A percentile compares a stretch with the other conserved stretches of the same genome.
Evolutionary conservation across 2,113 vertebrate species (phyloP).

Genomic region (Bujurquina vittata): DNA sequence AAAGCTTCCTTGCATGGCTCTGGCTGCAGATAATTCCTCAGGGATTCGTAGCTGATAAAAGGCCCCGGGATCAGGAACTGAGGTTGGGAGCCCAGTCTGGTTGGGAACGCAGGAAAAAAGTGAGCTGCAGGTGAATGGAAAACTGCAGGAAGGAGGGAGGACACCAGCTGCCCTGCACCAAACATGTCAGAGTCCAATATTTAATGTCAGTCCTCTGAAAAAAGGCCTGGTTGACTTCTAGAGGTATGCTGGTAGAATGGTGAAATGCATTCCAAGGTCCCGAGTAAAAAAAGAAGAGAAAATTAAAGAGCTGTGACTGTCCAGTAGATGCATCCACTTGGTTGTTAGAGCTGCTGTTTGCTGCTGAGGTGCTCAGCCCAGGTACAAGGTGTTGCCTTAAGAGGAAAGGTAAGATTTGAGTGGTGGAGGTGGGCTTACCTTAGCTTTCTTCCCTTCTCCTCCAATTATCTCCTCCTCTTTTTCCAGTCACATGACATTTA

Average conservation of each 20-base stretch:
- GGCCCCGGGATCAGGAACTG: slow-evolving; percentile 81
- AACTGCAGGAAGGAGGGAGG: slow-evolving; percentile 77
- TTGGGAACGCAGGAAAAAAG: slow-evolving; percentile 79
- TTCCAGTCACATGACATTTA: slow-evolving; percentile 73
- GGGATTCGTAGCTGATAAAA: slow-evolving; percentile 81
- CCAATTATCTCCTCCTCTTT: slow-evolving; percentile 42
- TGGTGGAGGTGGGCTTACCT: slow-evolving; percentile 68
- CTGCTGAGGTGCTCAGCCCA: slow-evolving; percentile 14
- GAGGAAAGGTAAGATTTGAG: slow-evolving; percentile 51
- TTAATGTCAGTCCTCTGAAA: slow-evolving; percentile 14
- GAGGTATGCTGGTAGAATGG: background rate
- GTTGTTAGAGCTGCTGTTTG: slow-evolving; percentile 19
- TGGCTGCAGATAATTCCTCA: slow-evolving; percentile 81
- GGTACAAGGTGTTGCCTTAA: slow-evolving; percentile 45
- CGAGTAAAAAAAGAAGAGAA: background rate
- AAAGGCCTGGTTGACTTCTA: slow-evolving; percentile 23
- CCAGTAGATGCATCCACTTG: slow-evolving; percentile 4
- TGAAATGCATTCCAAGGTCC: slow-evolving; percentile 44
- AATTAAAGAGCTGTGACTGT: background rate
- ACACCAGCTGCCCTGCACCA: slow-evolving; percentile 77
- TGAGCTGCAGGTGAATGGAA: slow-evolving; percentile 77
- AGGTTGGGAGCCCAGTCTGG: slow-evolving; percentile 69
- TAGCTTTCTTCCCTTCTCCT: slow-evolving; percentile 39
- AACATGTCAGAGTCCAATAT: slow-evolving; percentile 78
- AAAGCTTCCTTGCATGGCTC: slow-evolving; percentile 83